Evolutionary conservation across 2,888 invertebrate genomes (phyloP).

Genomic region (Lampropteryx suffumata): DNA sequence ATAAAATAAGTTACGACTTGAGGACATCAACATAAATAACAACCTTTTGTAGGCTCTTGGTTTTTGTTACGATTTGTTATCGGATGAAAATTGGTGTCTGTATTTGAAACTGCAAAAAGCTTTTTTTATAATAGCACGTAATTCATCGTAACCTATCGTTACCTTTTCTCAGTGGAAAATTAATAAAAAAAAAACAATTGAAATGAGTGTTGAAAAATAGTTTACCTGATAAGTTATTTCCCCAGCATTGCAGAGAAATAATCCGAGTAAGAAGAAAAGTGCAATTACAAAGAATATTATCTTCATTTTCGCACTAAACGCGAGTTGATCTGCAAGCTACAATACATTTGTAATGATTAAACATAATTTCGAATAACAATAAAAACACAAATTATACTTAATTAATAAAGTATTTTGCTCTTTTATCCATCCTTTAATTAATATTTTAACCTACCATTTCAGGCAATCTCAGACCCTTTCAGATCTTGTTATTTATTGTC

Average conservation of each 20-base stretch:
- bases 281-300: constrained; percentile 62
- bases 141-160: not conserved
- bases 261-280: constrained; percentile 64
- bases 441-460: too few species aligned
- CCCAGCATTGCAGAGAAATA: constrained; percentile 73
- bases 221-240: constrained; percentile 73
- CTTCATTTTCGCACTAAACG: constrained; percentile 58
- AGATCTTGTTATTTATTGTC: too few species aligned
- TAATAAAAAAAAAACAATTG: too few species aligned
- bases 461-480: too few species aligned
- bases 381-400: not conserved
- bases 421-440: too few species aligned
- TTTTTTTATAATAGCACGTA: too few species aligned
- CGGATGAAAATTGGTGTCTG: constrained; percentile 32
- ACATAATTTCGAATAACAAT: too few species aligned
- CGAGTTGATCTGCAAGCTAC: constrained; percentile 62
- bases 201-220: too few species aligned
- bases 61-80: constrained; percentile 43
- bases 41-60: constrained; percentile 41
- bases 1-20: constrained; percentile 48
- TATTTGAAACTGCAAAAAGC: too few species aligned
- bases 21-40: constrained; percentile 50
- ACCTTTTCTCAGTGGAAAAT: too few species aligned
- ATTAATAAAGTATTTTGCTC: too few species aligned
- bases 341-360: not conserved